Evolutionary conservation across 1,140 invertebrate genomes (phyloP), one percentile per base, ranked within the genome.

Genomic region (Leptinotarsa defecta): DNA sequence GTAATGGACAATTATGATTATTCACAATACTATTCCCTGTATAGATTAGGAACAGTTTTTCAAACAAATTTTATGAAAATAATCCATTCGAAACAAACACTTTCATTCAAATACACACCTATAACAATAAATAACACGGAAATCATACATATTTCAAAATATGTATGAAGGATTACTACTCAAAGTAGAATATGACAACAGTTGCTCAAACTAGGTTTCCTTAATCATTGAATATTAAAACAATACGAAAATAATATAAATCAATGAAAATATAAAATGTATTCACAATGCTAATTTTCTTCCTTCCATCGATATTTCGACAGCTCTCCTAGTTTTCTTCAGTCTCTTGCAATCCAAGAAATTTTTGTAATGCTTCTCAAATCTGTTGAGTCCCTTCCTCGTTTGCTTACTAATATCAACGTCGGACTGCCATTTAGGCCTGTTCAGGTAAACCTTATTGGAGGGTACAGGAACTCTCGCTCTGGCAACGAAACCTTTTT

Each of bases 401-500:
- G 88, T 87, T 49, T 88, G 86, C 92, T 93, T 88, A 78, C 90
- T 92, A 86, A 96, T 93, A 86, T 97, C 95, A 15, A 91, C 89
- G 79, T 98, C 96, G 76, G 91, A 91, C 74, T 93, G 94, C 90
- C 94, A 97, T 84, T 96, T 95, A 1, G 98, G 98, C 74, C 98
- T 87, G 71, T 96, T 91, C 34, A 99, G 93, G 85, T 99, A 99
- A 86, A 99, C 98, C 88, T 97, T 98, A 83, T 93, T 96, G 61
- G 97, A 99, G 64, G 97, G 97, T 82, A 92, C 87, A 19, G 98
- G 98, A 68, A 99, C 98, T 78, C 98, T 89, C 15, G 98, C 98
- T 85, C 98, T 88, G 13, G 92, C 91, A 67, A 99, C 92, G 95
- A 96, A 99, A 48, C 98, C 98, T 78, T 95, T 94, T 84, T 99